Evolutionary conservation across 2,113 vertebrate genomes (phyloP).

Genomic region (Daubentonia madagascariensis): DNA sequence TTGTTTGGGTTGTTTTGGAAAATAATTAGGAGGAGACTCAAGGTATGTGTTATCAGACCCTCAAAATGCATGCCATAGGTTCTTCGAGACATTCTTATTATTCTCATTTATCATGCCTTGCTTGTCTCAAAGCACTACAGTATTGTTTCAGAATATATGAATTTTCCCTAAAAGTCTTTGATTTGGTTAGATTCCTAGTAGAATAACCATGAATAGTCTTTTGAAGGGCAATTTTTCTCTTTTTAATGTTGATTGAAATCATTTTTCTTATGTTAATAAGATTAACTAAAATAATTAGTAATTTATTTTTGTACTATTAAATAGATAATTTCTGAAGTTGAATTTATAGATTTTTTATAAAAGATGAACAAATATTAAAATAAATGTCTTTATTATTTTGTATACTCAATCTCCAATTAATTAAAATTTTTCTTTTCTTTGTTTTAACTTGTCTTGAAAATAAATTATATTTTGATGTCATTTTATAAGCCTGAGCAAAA

Average conservation of each 20-base stretch:
- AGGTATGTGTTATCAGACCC: not conserved
- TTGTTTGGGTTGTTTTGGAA: not conserved
- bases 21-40: not conserved
- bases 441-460: slow-evolving; percentile 60
- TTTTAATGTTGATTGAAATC: not conserved
- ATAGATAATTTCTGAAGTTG: not conserved
- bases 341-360: not conserved
- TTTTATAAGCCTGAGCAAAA: slow-evolving; percentile 68
- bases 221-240: not conserved
- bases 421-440: not conserved
- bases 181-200: not conserved
- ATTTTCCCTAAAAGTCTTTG: not conserved
- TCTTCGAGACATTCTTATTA: not conserved
- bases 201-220: not conserved
- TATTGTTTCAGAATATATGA: not conserved
- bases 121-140: not conserved
- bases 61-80: not conserved
- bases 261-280: not conserved
- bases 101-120: not conserved
- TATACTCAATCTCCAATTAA: not conserved
- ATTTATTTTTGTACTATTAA: not conserved
- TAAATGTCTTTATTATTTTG: not conserved
- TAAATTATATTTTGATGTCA: slow-evolving; percentile 67
- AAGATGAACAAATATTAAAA: not conserved
- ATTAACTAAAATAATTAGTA: not conserved